These are phyloP conservation scores for Speoplatyrhinus poulsoni DNA, from an alignment of 2,113 vertebrate species.

Conservation along the genomic window DNA sequence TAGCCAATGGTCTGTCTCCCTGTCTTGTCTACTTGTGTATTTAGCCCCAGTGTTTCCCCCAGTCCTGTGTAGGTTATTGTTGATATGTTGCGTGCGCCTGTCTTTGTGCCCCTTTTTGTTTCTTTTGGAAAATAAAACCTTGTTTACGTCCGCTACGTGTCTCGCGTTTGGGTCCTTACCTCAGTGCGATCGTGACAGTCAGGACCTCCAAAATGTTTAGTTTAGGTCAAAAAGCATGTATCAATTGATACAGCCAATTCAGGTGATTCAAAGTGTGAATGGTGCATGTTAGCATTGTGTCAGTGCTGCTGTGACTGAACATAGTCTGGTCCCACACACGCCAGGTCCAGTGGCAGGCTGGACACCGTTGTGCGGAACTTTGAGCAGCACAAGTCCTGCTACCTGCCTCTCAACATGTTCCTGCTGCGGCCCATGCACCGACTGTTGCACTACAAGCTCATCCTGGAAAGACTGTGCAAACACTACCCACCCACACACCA, in stretches of 20 bases:
- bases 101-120: too few relatives aligned
- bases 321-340: background rate
- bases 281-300: too few relatives aligned
- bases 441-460: slow-evolving; percentile 96
- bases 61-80: too few relatives aligned
- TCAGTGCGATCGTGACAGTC: too few relatives aligned
- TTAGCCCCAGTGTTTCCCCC: too few relatives aligned
- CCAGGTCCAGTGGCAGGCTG: slow-evolving; percentile 79
- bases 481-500: slow-evolving; percentile 86
- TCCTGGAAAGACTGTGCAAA: slow-evolving; percentile 94
- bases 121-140: too few relatives aligned
- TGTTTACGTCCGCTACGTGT: too few relatives aligned
- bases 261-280: background rate
- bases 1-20: too few relatives aligned
- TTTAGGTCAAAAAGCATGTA: background rate
- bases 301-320: too few relatives aligned
- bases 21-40: too few relatives aligned
- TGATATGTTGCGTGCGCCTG: background rate
- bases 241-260: background rate
- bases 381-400: slow-evolving; percentile 95
- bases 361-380: slow-evolving; percentile 88
- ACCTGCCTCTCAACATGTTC: slow-evolving; percentile 94
- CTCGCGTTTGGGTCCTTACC: too few relatives aligned
- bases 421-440: slow-evolving; percentile 93
- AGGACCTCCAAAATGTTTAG: too few relatives aligned